Conservation (phyloP, 2,113 vertebrate species). For the Pygoscelis antarcticus region DNA sequence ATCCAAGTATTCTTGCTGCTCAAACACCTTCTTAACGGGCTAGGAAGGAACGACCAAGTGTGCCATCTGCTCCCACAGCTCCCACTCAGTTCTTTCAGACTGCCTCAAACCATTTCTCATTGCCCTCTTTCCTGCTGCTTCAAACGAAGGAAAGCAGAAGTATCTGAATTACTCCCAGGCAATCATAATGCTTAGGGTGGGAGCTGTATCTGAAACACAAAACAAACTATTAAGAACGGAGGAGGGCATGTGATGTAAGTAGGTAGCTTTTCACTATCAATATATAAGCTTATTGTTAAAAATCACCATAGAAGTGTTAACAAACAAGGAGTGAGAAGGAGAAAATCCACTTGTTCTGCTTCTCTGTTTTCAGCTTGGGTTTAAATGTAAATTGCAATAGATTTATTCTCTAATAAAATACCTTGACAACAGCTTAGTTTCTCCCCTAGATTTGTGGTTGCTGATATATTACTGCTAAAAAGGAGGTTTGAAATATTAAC, state of each 20-base stretch:
- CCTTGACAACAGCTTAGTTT: background rate
- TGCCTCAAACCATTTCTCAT: constrained; percentile 37
- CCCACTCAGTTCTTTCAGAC: constrained; percentile 52
- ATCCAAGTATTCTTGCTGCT: constrained; percentile 19
- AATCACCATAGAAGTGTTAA: background rate
- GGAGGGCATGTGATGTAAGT: background rate
- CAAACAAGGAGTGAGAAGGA: background rate
- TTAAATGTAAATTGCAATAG: background rate
- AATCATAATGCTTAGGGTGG: background rate
- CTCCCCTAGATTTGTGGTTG: background rate
- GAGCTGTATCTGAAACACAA: background rate
- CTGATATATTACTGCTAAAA: background rate
- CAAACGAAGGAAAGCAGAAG: constrained; percentile 37
- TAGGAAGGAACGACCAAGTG: constrained; percentile 45
- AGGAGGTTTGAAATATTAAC: background rate
- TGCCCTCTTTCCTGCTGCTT: constrained; percentile 41
- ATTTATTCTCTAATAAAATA: constrained; percentile 15
- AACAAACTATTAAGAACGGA: background rate
- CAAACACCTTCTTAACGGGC: constrained; percentile 31
- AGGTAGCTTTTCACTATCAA: background rate
- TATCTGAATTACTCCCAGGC: constrained; percentile 19
- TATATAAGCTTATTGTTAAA: background rate
- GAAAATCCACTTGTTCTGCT: background rate
- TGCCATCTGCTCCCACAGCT: constrained; percentile 34
- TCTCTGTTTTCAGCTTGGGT: background rate